Base-by-base conservation (phyloP, 1,140 invertebrate genomes). In the Lanistes nyassanus region DNA sequence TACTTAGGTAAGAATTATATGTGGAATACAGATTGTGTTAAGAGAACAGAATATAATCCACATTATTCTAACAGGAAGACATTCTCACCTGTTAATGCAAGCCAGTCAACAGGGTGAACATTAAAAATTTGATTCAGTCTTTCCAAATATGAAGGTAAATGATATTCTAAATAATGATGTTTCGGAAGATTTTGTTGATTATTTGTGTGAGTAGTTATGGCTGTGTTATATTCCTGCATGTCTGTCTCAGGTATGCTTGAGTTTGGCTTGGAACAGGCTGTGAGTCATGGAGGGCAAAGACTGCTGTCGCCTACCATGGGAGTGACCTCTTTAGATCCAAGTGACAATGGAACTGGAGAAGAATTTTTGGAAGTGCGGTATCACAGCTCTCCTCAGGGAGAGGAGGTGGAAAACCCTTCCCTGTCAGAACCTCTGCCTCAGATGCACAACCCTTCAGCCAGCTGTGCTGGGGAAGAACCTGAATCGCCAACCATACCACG, bases 231-330 rank as follows among this genome's bases (percentile, higher is more conserved):
- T 47, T 16, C 42, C 2, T 47, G 23, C 29, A 26, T 11, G 11
- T 70, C 37, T 70, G 51, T 80, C 75, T 13, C 73, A 86, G 85
- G 84, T 65, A 85, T 86, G 84, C 79, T 87, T 67, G 85, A 98
- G 88, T 92, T 93, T 87, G 97, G 97, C 16, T 91, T 98, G 42
- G 91, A 92, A 79, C 92, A 95, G 88, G 93, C 96, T 67, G 95
- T 96, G 21, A 42, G 92, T 94, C 91, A 96, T 94, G 77, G 78
- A 26, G 64, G 72, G 31, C 74, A 81, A 29, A 81, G 76, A 69
- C 76, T 80, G n/a, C 36, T 85, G 0, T 87, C 86, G 1, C 83
- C 87, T 21, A 86, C 83, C 26, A 62, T 88, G 42, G 76, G 77
- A 0, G n/a, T 79, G 2, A 75, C 80, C 39, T 75, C 75, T 19